Base-by-base conservation (phyloP, 2,113 vertebrate genomes). In the Silurus asotus region DNA sequence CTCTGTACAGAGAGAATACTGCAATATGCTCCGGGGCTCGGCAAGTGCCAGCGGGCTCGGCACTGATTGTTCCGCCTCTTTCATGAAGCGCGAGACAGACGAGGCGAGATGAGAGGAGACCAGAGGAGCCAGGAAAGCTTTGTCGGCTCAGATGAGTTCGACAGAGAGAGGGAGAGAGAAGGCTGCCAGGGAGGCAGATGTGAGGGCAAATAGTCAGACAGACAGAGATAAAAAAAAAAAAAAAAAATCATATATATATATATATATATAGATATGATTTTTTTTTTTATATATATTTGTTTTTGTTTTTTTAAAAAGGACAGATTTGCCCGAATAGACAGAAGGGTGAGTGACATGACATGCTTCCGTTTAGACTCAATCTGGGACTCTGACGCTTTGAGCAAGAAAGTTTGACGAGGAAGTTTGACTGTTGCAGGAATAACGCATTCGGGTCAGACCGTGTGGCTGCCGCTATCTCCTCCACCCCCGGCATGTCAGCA, bases 21-120 rank as follows among this genome's bases (percentile, higher is more conserved):
- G 89, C 94, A 95, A 37, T 94, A 94, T 95, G 94, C 93, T 95
- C 92, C 89, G 90, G 93, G 93, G 93, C 91, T 89, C 87, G 84
- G 87, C 81, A 89, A 89, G 92, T 94, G 94, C 94, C 95, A 95
- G 92, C 77, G 86, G 72, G 92, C 90, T 88, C 90, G 89, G 90
- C 93, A 92, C 91, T 94, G 94, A 95, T 95, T 95, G 94, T 95
- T 94, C 92, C 90, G 90, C 91, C 86, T 93, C 94, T 93, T 93
- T 94, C 92, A 90, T 89, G 91, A 93, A 93, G 92, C 85, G 45
- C 85, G 93, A 88, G 51, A 87, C 51, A 76, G n/a, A n/a, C 9
- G 72, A 82, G 55, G 86, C 88, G 91, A 91, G 93, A 91, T 90
- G 72, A 82, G 55, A 86, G 88, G 91, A 91, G 93, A 91, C 90